phyloP scores from a whole-genome alignment of 2,113 vertebrate genomes.

The Tenebrosternarchus preto region DNA sequence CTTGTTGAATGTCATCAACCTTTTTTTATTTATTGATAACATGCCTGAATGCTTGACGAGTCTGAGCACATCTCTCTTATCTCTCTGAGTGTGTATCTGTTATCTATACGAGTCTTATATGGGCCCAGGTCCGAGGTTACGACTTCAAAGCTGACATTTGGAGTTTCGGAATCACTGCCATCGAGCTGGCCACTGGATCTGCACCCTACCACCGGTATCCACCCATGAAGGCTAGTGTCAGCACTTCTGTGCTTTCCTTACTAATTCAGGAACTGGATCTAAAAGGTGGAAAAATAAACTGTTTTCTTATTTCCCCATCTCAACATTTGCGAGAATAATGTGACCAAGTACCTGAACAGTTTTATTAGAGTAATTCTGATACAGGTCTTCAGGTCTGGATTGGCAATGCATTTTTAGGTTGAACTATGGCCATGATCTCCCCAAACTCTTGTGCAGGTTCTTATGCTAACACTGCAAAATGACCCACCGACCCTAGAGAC shows the following conservation, averaged over 20 bases:
- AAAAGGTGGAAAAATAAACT: neutral
- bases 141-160: conserved; percentile 99
- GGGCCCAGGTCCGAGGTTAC: conserved; percentile 91
- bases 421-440: neutral
- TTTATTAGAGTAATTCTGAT: neutral
- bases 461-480: conserved; percentile 98
- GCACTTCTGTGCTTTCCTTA: neutral
- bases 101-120: neutral
- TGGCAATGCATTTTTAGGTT: neutral
- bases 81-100: neutral
- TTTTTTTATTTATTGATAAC: too few relatives aligned
- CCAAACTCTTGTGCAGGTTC: conserved; percentile 82
- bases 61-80: neutral
- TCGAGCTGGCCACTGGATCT: conserved; percentile 94
- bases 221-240: conserved; percentile 92
- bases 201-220: conserved; percentile 98
- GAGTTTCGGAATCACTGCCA: conserved; percentile 99
- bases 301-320: neutral
- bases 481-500: conserved; percentile 96
- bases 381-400: neutral
- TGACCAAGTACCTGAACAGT: neutral
- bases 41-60: neutral
- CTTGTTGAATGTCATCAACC: neutral
- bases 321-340: neutral
- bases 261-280: neutral